Evolutionary conservation across 2,797 vertebrate species (phyloP), one percentile per base, ranked within the genome.

Genomic region (Cossypha dichroa): DNA sequence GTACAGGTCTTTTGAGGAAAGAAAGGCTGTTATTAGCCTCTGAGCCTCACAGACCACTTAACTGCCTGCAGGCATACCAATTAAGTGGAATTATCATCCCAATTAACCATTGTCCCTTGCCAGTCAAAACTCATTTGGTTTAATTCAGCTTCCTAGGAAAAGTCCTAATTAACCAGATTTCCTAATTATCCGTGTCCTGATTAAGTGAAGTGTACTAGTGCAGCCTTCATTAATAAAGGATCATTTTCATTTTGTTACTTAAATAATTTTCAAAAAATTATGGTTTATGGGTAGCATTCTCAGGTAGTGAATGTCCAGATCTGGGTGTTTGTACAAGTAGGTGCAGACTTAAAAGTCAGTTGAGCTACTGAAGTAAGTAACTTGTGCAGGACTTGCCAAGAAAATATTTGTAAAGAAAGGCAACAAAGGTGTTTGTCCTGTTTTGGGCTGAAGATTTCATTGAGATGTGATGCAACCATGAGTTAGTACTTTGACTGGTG

Each of bases 101-200:
- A 97, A 96, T 97, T 97, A 97, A 92, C 91, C 79, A 95, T 94
- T 96, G 90, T 96, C 94, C 94, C 93, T 93, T 96, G 91, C 96
- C 74, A 93, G 96, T 97, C 96, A 96, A 96, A 96, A 96, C 91
- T 95, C 88, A 96, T 97, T 97, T 96, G 93, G 91, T 94, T 97
- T 97, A 94, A 96, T 95, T 95, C 83, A 69, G 76, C 70, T 96
- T 90, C 86, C 68, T 92, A 87, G 62, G 55, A 97, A 94, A 96
- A 36, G 70, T 95, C 92, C 96, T 91, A 95, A 49, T 95, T 96
- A 97, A 95, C 94, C 90, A 85, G 48, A 94, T 97, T 95, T 95
- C 68, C 76, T 96, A 95, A 97, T 97, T 96, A 90, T 83, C 89
- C 72, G 9, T 18, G 7, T 94, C 93, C 93, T 94, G 88, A 94